Evolutionary conservation across 2,113 vertebrate species (phyloP), one percentile per base, ranked within the genome.

Genomic region (Morphnarchus princeps): DNA sequence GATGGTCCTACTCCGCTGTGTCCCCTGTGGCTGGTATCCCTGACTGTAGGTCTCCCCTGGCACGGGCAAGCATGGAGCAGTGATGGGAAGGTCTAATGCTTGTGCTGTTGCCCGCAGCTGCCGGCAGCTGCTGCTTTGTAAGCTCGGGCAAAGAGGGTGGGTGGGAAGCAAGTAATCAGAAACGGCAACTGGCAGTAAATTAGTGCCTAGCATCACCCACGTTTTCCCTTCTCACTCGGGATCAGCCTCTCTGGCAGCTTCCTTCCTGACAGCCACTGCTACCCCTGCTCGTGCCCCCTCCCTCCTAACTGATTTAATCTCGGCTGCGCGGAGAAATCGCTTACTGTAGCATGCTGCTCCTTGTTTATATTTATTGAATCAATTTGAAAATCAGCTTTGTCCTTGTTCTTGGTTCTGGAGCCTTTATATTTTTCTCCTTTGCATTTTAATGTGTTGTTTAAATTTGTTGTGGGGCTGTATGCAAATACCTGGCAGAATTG

Each of bases 311-410:
- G 91, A 95, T 95, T 82, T 88, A 78, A 84, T 95, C 93, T 93
- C 16, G 4, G 45, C 91, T 86, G 89, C 0, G 3, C 80, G 87
- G 74, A 96, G 94, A 95, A 97, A 94, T 88, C 3, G 31, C 94
- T 97, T 95, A 93, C 85, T 86, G 59, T 95, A 95, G 97, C 95
- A 93, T 87, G 89, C 87, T 26, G 31, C 83, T 96, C 78, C 89
- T 85, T 95, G 93, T 95, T 96, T 92, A 25, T 96, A 94, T 95
- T 95, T 97, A 96, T 93, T 95, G 94, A 95, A 94, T 93, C 95
- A 87, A 87, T 96, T 96, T 95, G 77, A 81, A 95, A 97, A 97
- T 96, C 95, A 97, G 82, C 88, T 96, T 97, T 96, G 96, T 90
- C 94, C 96, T 97, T 97, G 96, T 95, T 95, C 82, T 87, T 84